Conservation (phyloP, 2,113 vertebrate genomes). For the Dunckerocampus dactyliophorus region DNA sequence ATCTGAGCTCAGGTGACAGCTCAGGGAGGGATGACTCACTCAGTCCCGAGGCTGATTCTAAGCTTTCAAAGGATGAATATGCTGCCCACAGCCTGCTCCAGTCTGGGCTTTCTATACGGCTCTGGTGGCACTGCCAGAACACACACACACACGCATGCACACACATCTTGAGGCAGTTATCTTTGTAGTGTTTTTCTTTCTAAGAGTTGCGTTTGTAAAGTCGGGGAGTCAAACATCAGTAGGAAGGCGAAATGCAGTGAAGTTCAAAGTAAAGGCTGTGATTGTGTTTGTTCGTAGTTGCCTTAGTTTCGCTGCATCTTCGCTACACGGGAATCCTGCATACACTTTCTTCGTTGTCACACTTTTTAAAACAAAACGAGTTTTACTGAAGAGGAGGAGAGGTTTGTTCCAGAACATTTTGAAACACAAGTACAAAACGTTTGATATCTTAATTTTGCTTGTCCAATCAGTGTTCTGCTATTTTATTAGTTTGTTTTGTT, state of each 20-base stretch:
- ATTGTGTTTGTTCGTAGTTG: background rate
- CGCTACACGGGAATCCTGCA: background rate
- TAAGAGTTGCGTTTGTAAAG: background rate
- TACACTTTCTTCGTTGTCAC: background rate
- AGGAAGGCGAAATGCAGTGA: no score
- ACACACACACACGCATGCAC: background rate
- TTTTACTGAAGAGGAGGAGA: background rate
- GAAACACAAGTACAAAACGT: background rate
- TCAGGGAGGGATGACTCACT: conserved; percentile 13
- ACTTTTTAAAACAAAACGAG: background rate
- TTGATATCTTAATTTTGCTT: background rate
- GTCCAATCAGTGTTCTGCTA: no score
- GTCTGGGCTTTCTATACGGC: conserved; percentile 19
- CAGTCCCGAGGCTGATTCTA: conserved; percentile 7
- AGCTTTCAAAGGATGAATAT: conserved; percentile 33
- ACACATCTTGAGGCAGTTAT: background rate
- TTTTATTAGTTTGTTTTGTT: no score
- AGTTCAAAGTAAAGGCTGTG: background rate
- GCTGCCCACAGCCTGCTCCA: conserved; percentile 15
- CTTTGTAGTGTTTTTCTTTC: background rate
- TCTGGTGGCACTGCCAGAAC: background rate
- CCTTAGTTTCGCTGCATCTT: background rate
- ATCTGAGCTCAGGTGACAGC: conserved; percentile 42
- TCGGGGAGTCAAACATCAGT: background rate
- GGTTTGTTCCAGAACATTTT: background rate